Conservation (phyloP, 2,797 vertebrate genomes). For the Falco berigora region DNA sequence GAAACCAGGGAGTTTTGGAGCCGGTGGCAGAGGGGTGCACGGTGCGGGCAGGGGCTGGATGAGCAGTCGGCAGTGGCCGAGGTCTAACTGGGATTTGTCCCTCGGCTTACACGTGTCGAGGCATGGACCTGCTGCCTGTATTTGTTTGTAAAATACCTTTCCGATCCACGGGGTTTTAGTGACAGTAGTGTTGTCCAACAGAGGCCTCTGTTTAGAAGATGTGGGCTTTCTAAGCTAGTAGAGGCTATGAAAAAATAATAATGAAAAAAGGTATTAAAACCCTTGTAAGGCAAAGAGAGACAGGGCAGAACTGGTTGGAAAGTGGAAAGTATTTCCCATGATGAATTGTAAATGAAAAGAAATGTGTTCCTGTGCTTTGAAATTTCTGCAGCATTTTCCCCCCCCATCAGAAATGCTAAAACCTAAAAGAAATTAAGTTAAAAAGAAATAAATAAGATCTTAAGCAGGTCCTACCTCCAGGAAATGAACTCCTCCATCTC, state of each 20-base stretch:
- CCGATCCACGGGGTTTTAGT: background rate
- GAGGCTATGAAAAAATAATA: background rate
- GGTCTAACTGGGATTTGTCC: background rate
- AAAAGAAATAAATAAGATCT: slow-evolving; percentile 60
- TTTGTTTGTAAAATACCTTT: background rate
- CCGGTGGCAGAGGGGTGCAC: background rate
- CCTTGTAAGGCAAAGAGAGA: background rate
- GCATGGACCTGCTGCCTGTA: background rate
- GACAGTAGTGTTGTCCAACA: background rate
- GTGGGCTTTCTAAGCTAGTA: background rate
- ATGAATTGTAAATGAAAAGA: slow-evolving; percentile 43
- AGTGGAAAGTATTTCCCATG: slow-evolving; percentile 42
- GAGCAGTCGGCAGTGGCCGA: background rate
- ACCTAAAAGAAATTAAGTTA: slow-evolving; percentile 18
- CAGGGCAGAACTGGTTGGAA: background rate
- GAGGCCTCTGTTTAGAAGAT: background rate
- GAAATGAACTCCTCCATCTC: slow-evolving; percentile 49
- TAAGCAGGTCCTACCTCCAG: slow-evolving; percentile 39
- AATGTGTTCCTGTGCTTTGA: slow-evolving; percentile 43
- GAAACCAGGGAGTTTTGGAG: background rate
- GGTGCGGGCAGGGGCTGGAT: background rate
- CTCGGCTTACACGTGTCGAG: background rate
- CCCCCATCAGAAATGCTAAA: slow-evolving; percentile 11
- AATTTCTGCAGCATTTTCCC: slow-evolving; percentile 16
- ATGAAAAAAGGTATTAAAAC: slow-evolving; percentile 13